Evolutionary conservation across 2,888 invertebrate genomes (phyloP), one percentile per base, ranked within the genome.

Genomic region (Rotaria socialis): DNA sequence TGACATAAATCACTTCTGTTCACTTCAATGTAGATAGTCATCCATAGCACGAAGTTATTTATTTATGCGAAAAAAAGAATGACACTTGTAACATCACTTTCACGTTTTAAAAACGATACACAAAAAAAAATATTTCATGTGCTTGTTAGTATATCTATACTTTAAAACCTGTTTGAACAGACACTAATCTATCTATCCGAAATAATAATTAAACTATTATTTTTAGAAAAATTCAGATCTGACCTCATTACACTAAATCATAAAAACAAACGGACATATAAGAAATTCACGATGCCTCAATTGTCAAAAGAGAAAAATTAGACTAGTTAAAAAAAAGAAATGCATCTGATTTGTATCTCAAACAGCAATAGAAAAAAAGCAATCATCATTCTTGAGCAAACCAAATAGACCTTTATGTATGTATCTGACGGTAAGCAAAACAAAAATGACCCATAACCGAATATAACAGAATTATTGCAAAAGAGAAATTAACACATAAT

Each of bases 11-110:
- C 2, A 35, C 35, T 35, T 35, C 35, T 35, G 52, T 52, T 52
- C 16, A 27, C 0, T 67, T 35, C 35, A 35, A 16, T 35, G 35
- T 35, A 67, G 11, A 67, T 27, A 60, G 27, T 27, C 60, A 24
- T 67, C 11, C 27, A 67, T 67, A 67, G 8, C 67, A 67, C 67
- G 16, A 67, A 67, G 67, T 35, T 67, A 67, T 67, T 67, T 67
- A 67, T 67, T 67, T 35, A 35, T 60, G 27, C 60, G n/a, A 60
- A 60, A 67, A 67, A 35, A 67, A 16, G 67, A 67, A 67, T 16
- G 3, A 35, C 67, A 67, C 35, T 35, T 27, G 35, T 35, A 67
- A 67, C 5, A 27, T 67, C 4, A 6, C 10, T 35, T 67, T 67
- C 35, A 16, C 67, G 67, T 67, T 67, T 67, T 16, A 27, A 67